These are phyloP conservation scores for Rhingia rostrata DNA, from an alignment of 2,888 invertebrate genomes.

Conservation along the genomic window DNA sequence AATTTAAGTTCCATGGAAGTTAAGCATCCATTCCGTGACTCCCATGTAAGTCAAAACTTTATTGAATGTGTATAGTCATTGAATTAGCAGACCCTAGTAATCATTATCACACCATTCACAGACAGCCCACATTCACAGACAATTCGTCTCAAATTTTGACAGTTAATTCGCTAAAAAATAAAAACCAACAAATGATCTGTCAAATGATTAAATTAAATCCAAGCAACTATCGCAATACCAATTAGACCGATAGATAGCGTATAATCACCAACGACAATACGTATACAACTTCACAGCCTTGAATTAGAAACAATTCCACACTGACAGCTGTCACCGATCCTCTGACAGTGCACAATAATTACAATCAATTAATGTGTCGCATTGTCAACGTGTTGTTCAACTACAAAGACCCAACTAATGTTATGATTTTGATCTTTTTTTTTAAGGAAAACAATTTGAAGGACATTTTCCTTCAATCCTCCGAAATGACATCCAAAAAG, in stretches of 20 bases:
- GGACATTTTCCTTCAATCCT: slow-evolving; percentile 11
- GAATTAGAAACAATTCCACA: background rate
- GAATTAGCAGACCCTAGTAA: no score
- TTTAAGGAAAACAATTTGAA: slow-evolving; percentile 29
- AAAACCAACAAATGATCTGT: slow-evolving; percentile 16
- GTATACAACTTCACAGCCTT: slow-evolving; percentile 11
- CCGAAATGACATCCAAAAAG: background rate
- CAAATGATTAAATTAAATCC: slow-evolving; percentile 36
- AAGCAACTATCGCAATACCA: slow-evolving; percentile 6
- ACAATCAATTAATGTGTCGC: slow-evolving; percentile 15
- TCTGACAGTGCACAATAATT: background rate
- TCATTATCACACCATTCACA: no score
- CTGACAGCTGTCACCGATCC: slow-evolving; percentile 29
- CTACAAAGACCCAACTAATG: background rate
- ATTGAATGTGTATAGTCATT: no score
- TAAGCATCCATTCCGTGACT: no score
- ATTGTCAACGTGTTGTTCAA: slow-evolving; percentile 7
- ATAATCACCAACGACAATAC: background rate
- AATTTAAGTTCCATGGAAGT: no score
- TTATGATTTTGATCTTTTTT: background rate
- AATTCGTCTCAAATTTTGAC: no score
- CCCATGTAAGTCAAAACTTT: no score
- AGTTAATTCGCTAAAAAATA: no score
- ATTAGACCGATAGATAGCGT: slow-evolving; percentile 1
- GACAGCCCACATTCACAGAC: no score